These are phyloP conservation scores for Chondrilla cf. caribensis DNA, from an alignment of 37 sponge, comb jelly and placozoan genomes.

Conservation along the genomic window DNA sequence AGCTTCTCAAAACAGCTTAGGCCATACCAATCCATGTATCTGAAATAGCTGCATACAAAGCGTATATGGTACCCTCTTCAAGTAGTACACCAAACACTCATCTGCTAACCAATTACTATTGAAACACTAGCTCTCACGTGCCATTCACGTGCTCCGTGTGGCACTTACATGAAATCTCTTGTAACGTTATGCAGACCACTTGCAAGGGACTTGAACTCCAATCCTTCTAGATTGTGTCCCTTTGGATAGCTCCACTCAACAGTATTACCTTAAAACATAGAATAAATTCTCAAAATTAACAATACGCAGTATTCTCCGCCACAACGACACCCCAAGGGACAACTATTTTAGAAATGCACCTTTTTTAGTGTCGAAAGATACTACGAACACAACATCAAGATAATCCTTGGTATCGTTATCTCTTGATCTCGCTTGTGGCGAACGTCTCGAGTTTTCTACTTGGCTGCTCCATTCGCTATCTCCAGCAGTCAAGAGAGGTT, in stretches of 20 bases:
- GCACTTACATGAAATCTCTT: constrained; percentile 82
- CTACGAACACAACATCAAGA: constrained; percentile 86
- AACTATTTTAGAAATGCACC: too few species aligned
- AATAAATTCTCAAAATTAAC: too few species aligned
- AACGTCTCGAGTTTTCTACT: background rate
- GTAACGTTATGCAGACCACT: constrained; percentile 89
- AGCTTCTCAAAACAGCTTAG: constrained; percentile 87
- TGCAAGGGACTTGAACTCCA: constrained; percentile 96
- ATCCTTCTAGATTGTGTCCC: constrained; percentile 65
- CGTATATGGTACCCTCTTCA: background rate
- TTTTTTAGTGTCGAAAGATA: constrained; percentile 86
- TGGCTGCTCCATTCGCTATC: background rate
- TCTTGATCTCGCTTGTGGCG: background rate
- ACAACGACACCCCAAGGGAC: too few species aligned
- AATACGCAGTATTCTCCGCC: too few species aligned
- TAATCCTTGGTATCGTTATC: background rate
- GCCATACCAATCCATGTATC: constrained; percentile 71
- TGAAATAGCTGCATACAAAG: constrained; percentile 92
- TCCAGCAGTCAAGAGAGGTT: background rate
- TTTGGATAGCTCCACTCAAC: constrained; percentile 90
- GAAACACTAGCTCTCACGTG: too few species aligned
- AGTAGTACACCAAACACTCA: too few species aligned
- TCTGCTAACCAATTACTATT: too few species aligned
- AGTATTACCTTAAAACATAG: constrained; percentile 66
- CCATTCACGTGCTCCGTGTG: background rate